Evolutionary conservation across 2,797 vertebrate genomes (phyloP), one percentile per base, ranked within the genome.

Genomic region (Cyprinodon diabolis): DNA sequence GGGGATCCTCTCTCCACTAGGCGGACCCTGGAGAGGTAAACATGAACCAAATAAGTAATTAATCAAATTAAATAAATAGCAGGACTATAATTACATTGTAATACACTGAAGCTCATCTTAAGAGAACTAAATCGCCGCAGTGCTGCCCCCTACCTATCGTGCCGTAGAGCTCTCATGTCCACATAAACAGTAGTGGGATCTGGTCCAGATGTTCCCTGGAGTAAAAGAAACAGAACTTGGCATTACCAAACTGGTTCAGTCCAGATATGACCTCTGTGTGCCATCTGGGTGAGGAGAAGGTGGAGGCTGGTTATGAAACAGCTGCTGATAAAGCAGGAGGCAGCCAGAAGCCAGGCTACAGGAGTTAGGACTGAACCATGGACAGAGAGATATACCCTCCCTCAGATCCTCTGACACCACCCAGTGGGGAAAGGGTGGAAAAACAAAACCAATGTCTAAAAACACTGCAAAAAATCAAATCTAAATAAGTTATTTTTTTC

Each of bases 121-220:
- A n/a, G 9, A 19, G 8, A 11, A 30, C 45, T 9, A 58, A 66
- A 47, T 52, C 13, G 6, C 13, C 52, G 68, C 2, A 7, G 1
- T 37, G 13, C 17, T 1, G 47, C 37, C 37, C 15, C 72, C 40
- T 92, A 99, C 97, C 97, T 96, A 87, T 99, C 97, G 0, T 98
- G 97, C 3, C 97, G 96, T 52, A 99, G 94, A 0, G 97, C 97
- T 93, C 97, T 94, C 97, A 98, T 98, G 85, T 99, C 97, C 88
- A 99, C 95, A 0, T 97, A 99, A 60, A 99, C 97, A 0, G 97
- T 99, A 14, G 97, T 98, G 76, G 97, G 97, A 88, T 99, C 97
- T 2, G 97, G 97, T 83, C 97, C 97, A 11, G 97, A 94, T 13
- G 97, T 98, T 72, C 97, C 97, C 97, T 98, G 86, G 1, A 62